These are phyloP conservation scores for Gymnogyps californianus DNA, from an alignment of 2,113 vertebrate genomes.

Conservation along the genomic window DNA sequence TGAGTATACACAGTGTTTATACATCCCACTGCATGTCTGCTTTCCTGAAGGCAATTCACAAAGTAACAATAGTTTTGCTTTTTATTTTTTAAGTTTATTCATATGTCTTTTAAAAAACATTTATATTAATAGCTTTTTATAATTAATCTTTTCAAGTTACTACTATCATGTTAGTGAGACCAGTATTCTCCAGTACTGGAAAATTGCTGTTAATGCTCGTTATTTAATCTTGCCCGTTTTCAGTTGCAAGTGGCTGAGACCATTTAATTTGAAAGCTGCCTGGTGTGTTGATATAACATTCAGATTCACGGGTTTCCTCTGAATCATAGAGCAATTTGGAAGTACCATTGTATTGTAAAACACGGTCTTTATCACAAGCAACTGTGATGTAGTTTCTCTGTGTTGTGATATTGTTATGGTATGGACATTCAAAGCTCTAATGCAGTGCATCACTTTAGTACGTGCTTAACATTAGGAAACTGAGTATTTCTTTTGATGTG, in stretches of 20 bases:
- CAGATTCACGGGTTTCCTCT: background rate
- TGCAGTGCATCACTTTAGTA: accelerated
- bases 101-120: background rate
- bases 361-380: background rate
- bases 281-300: background rate
- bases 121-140: background rate
- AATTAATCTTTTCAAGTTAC: background rate
- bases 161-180: background rate
- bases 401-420: background rate
- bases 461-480: background rate
- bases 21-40: background rate
- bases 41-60: background rate
- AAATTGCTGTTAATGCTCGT: background rate
- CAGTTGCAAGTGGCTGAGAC: background rate
- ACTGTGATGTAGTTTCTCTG: background rate
- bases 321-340: background rate
- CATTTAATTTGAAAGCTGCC: background rate
- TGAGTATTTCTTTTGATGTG: background rate
- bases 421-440: background rate
- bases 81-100: background rate
- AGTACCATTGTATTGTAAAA: background rate
- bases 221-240: background rate
- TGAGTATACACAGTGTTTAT: background rate
- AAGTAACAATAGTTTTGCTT: background rate
- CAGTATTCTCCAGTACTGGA: background rate